These are phyloP conservation scores for Protodeltote pygarga DNA, from an alignment of 2,888 invertebrate species.

Conservation along the genomic window DNA sequence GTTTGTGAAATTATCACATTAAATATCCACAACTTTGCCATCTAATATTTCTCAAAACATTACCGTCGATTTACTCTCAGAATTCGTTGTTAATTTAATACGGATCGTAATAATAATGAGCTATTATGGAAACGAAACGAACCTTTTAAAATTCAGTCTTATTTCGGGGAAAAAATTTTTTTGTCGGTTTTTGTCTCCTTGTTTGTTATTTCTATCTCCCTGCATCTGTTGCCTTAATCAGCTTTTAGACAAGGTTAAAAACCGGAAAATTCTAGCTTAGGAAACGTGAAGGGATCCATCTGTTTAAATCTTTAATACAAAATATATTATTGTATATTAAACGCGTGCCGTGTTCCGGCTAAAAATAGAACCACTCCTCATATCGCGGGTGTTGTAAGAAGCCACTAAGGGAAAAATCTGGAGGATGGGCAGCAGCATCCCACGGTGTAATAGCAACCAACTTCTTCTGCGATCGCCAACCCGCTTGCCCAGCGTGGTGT, in stretches of 20 bases:
- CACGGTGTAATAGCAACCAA: no score
- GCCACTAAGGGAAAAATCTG: no score
- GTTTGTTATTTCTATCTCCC: constrained; percentile 71
- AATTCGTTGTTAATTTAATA: constrained; percentile 59
- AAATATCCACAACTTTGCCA: no score
- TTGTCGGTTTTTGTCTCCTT: constrained; percentile 57
- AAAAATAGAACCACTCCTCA: no score
- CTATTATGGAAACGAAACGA: constrained; percentile 58
- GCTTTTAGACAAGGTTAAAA: no score
- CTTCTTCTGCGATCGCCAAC: no score
- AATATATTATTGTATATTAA: constrained; percentile 56
- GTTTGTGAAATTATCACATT: no score
- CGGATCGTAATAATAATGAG: constrained; percentile 62
- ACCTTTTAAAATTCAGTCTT: constrained; percentile 71
- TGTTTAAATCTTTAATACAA: constrained; percentile 67
- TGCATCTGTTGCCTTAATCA: constrained; percentile 64
- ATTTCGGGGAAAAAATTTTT: constrained; percentile 59
- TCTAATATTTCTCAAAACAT: constrained; percentile 10
- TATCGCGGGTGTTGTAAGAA: no score
- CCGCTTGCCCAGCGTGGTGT: no score
- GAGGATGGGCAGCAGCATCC: no score
- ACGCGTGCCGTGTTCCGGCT: no score
- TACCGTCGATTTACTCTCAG: constrained; percentile 8
- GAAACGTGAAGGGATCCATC: constrained; percentile 53
- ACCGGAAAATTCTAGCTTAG: constrained; percentile 57